Evolutionary conservation across 2,113 vertebrate genomes (phyloP).

Genomic region (Jaculus jaculus): DNA sequence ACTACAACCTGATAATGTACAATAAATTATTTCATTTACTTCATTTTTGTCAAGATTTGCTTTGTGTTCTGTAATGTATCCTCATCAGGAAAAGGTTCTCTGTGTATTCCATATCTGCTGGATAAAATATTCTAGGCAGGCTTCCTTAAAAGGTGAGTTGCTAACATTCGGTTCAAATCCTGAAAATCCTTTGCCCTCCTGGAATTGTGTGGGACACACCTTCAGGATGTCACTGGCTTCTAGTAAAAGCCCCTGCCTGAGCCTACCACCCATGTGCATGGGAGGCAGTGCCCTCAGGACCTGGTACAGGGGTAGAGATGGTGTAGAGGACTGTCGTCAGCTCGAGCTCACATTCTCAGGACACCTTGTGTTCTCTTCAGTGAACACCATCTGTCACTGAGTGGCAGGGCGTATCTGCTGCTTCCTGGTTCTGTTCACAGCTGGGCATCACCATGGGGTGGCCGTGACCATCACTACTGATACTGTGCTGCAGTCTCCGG

Average conservation of each 20-base stretch:
- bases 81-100: neutral
- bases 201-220: rapidly evolving
- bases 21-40: neutral
- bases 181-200: neutral
- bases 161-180: neutral
- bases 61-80: neutral
- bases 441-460: neutral
- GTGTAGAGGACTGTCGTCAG: neutral
- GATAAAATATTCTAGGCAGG: neutral
- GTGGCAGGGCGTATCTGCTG: neutral
- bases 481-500: neutral
- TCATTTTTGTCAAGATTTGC: neutral
- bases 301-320: neutral
- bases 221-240: too few species aligned
- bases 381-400: neutral
- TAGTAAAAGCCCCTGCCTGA: rapidly evolving
- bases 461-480: rapidly evolving
- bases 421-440: neutral
- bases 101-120: neutral
- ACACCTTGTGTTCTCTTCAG: neutral
- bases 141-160: too few species aligned
- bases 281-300: neutral
- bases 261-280: neutral
- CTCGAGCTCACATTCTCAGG: neutral
- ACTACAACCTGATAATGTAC: neutral